Evolutionary conservation across 2,797 vertebrate genomes (phyloP), one percentile per base, ranked within the genome.

Genomic region (Choloepus didactylus): DNA sequence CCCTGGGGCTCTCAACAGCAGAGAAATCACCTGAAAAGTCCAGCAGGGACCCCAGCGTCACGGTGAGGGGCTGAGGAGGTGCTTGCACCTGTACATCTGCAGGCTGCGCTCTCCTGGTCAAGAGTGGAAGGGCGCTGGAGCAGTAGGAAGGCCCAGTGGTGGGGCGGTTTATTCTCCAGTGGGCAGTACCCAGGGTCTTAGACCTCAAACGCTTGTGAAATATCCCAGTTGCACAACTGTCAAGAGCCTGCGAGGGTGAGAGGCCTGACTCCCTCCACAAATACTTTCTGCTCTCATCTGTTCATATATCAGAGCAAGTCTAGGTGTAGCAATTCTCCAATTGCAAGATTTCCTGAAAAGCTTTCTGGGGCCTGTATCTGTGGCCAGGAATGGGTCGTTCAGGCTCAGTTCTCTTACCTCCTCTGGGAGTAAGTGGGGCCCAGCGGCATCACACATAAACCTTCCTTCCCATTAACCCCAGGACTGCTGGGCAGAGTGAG

Each of bases 51-150:
- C 2, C 41, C 29, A 8, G 4, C 4, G 31, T n/a, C 49, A 2
- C 60, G 69, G 4, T 60, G 25, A 29, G 35, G 29, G 59, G 35
- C 41, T 2, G 18, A n/a, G 73, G 51, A 16, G 16, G 41, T 38
- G 14, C 3, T 16, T 16, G 2, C 6, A 0, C 11, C n/a, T 6
- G 2, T 16, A n/a, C 70, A 31, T 62, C 0, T 8, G 19, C 1
- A 75, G 19, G 9, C 0, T 0, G 41, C 18, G 14, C 29, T 98
- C 98, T 95, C 99, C 98, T 96, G 1, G 95, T 95, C 99, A 97
- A 99, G 64, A 98, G 98, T 0, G 99, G 99, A 66, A 99, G 97
- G 41, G 99, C 99, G 89, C 99, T 56, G 98, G 85, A 99, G 98
- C 75, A 99, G 64, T 73, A 98, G 49, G 54, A 99, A 98, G 0